Conservation (phyloP, 2,113 vertebrate genomes). For the Heterocephalus glaber region DNA sequence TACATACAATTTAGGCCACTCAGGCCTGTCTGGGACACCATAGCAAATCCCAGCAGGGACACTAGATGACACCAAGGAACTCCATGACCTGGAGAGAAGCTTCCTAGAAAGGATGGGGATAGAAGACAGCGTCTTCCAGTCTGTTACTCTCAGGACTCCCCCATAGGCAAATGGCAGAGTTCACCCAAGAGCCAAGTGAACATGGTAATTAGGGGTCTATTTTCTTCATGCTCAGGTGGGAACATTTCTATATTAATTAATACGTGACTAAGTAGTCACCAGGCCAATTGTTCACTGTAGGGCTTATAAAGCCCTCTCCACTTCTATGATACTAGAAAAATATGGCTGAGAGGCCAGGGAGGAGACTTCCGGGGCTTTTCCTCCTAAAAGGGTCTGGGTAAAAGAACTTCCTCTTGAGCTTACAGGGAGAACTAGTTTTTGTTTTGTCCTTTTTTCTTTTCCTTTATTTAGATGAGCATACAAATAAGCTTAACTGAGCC, state of each 20-base stretch:
- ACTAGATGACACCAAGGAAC: not conserved
- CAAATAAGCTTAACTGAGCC: conserved; percentile 30
- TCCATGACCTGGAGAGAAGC: not conserved
- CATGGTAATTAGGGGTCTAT: not conserved
- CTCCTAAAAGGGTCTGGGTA: conserved; percentile 48
- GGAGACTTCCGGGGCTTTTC: conserved; percentile 44
- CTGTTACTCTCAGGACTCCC: not conserved
- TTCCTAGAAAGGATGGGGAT: not conserved
- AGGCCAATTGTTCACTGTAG: not conserved
- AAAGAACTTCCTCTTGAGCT: conserved; percentile 21
- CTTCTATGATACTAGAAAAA: conserved; percentile 23
- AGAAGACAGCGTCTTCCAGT: not conserved
- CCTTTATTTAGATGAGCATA: not conserved
- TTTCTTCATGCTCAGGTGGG: not conserved
- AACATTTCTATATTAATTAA: not conserved
- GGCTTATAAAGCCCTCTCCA: conserved; percentile 25
- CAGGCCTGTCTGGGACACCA: not conserved
- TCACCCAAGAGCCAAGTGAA: not conserved
- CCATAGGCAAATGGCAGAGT: not conserved
- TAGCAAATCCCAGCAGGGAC: not conserved
- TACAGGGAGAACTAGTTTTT: conserved; percentile 38
- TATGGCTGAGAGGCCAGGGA: not conserved
- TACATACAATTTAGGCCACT: not conserved
- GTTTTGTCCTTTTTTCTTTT: not conserved
- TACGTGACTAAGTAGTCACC: not conserved